phyloP scores from a whole-genome alignment of 1,140 invertebrate genomes.

The Diachasmimorpha longicaudata region DNA sequence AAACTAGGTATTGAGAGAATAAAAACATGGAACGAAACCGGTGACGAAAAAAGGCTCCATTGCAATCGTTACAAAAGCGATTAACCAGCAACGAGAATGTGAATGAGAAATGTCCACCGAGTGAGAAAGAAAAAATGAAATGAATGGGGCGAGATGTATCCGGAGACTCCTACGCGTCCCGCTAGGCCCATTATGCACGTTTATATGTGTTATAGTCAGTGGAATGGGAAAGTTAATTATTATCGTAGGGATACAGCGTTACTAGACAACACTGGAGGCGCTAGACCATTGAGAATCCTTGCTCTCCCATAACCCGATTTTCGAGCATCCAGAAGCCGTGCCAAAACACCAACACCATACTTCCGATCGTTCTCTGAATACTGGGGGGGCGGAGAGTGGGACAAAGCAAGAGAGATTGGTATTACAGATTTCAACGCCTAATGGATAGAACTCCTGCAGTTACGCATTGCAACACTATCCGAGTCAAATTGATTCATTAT shows the following conservation, averaged over 20 bases:
- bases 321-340: neutral
- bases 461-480: constrained; percentile 1
- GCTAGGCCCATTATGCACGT: constrained; percentile 10
- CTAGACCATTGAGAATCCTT: constrained; percentile 17
- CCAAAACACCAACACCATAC: neutral
- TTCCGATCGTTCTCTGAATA: neutral
- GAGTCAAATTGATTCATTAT: constrained; percentile 1
- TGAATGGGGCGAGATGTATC: neutral
- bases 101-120: neutral
- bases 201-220: neutral
- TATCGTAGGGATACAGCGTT: constrained; percentile 33
- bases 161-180: constrained; percentile 3
- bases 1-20: neutral
- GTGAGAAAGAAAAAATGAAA: neutral
- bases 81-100: neutral
- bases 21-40: neutral
- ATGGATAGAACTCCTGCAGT: constrained; percentile 4
- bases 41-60: neutral
- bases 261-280: constrained; percentile 2
- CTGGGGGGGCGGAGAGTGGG: no score
- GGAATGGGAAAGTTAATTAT: constrained; percentile 46
- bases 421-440: constrained; percentile 6
- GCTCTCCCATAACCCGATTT: constrained; percentile 23
- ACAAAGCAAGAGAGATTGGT: neutral
- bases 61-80: neutral